phyloP scores from a whole-genome alignment of 2,797 vertebrate species.

The Hoplostethus atlanticus region DNA sequence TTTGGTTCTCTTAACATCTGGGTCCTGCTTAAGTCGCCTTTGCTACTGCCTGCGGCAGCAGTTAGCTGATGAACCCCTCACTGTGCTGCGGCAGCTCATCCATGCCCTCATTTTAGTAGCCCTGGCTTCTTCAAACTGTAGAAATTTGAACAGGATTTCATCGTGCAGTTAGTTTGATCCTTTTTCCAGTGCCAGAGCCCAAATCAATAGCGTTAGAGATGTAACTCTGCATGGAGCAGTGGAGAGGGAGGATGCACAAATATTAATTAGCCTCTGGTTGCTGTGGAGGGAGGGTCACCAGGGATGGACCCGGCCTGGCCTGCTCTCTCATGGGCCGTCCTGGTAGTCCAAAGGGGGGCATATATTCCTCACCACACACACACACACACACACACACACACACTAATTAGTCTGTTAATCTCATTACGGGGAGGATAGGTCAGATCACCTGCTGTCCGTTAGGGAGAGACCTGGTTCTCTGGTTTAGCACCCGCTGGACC shows the following conservation, averaged over 20 bases:
- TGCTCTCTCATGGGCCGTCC: slow-evolving; percentile 64
- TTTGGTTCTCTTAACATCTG: slow-evolving; percentile 45
- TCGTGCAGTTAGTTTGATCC: slow-evolving; percentile 39
- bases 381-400: slow-evolving; percentile 54
- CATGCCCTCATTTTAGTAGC: slow-evolving; percentile 59
- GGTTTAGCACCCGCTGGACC: slow-evolving; percentile 64
- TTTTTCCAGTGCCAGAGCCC: slow-evolving; percentile 28
- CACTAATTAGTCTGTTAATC: slow-evolving; percentile 87
- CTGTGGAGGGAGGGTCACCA: slow-evolving; percentile 62
- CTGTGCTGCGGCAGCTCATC: slow-evolving; percentile 32
- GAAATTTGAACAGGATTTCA: slow-evolving; percentile 33
- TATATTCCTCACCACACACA: slow-evolving; percentile 58
- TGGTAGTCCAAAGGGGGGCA: slow-evolving; percentile 57
- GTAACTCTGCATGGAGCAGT: slow-evolving; percentile 37
- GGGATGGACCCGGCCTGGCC: slow-evolving; percentile 64
- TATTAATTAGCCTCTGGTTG: slow-evolving; percentile 81
- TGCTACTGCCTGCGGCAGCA: slow-evolving; percentile 7
- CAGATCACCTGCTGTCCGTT: slow-evolving; percentile 74
- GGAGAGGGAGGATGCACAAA: slow-evolving; percentile 40
- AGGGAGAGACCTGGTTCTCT: slow-evolving; percentile 71
- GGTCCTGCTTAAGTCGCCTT: slow-evolving; percentile 32
- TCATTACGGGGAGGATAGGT: slow-evolving; percentile 81
- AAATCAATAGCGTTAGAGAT: slow-evolving; percentile 58
- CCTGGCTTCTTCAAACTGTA: slow-evolving; percentile 35
- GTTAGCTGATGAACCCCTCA: slow-evolving; percentile 28